Conservation (phyloP, 2,797 vertebrate genomes). For the Sardinella longiceps region DNA sequence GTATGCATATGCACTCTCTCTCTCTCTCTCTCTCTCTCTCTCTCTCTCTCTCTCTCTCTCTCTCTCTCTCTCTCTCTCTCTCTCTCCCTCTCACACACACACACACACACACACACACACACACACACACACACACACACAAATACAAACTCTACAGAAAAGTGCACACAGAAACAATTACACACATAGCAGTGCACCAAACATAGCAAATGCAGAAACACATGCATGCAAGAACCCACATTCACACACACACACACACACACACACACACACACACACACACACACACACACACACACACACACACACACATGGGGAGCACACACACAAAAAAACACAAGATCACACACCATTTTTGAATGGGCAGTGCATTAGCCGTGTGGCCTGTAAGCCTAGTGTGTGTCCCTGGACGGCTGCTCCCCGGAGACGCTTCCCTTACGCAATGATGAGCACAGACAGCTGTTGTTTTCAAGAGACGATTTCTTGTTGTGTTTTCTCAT, state of each 20-base stretch:
- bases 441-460: slow-evolving; percentile 38
- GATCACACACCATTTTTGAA: slow-evolving; percentile 41
- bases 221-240: too few species aligned
- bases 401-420: slow-evolving; percentile 51
- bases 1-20: too few species aligned
- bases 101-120: slow-evolving; percentile 34
- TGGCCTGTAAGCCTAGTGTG: slow-evolving; percentile 28
- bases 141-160: background rate
- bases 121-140: background rate
- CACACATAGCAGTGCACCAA: too few species aligned
- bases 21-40: too few species aligned
- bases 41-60: too few species aligned
- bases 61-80: too few species aligned
- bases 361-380: background rate
- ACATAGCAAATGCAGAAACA: too few species aligned
- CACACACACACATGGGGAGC: background rate
- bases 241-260: background rate
- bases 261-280: slow-evolving; percentile 13
- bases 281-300: background rate
- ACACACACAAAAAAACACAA: background rate
- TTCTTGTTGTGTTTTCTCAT: slow-evolving; percentile 43
- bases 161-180: too few species aligned
- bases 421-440: slow-evolving; percentile 48
- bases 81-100: too few species aligned
- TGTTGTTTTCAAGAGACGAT: slow-evolving; percentile 54